Base-by-base conservation (phyloP, 2,888 invertebrate genomes). In the Pseudococcus jackbeardsleyi region DNA sequence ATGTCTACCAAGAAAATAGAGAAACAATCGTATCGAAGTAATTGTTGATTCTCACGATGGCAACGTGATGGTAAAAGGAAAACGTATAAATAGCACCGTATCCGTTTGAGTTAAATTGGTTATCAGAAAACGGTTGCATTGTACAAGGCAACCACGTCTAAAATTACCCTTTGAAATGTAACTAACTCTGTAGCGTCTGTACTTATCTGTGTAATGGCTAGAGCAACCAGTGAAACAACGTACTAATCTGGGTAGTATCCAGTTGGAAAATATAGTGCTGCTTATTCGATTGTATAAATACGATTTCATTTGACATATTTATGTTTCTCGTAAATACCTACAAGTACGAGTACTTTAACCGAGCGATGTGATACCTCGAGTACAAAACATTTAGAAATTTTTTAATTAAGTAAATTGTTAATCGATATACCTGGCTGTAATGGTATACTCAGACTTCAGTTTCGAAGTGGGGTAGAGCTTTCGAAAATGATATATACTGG, bases 41-140 rank as follows among this genome's bases (percentile, higher is more conserved):
- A 72, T 72, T 72, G 68, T 33, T 72, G 33, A 72, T 26, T 12
- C 19, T 1, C 11, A 19, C 26, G 68, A 33, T 33, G 11, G 50
- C 15, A 6, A 64, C 26, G 26, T 33, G 5, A 26, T 33, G 15
- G 12, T 9, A 72, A 64, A 64, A 9, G 19, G 19, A 0, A 64
- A 64, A 8, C 68, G 68, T 72, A 33, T 72, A 22, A 72, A 72
- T 72, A 33, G 68, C 68, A 33, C 33, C 33, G 11, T 72, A 26
- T 72, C 12, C 15, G 19, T 6, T 7, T 8, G 17, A 1, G 26
- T 15, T 72, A 72, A 72, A 72, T 72, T 72, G 68, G 68, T 72
- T 72, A 72, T 72, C 68, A 72, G 68, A 72, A 22, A 59, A 15
- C 33, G 15, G 33, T 72, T 33, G 68, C 26, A 33, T 72, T 72